These are phyloP conservation scores for Coracias cyanogaster DNA, from an alignment of 2,797 vertebrate genomes.

Conservation along the genomic window DNA sequence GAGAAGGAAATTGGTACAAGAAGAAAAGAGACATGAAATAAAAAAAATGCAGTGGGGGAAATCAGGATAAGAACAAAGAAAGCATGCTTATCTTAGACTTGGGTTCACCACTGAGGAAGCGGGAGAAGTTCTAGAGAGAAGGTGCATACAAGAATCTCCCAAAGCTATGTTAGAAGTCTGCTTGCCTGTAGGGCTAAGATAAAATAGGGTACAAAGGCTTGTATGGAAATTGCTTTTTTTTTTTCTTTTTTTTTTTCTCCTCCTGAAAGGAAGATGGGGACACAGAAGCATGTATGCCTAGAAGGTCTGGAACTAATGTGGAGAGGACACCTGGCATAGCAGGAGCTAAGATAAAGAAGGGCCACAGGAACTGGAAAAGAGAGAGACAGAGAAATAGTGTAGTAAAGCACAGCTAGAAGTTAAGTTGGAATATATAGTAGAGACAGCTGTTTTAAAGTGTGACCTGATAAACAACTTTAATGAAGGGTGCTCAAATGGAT, in stretches of 20 bases:
- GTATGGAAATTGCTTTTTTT: background rate
- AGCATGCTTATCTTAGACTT: background rate
- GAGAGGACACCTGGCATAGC: constrained; percentile 51
- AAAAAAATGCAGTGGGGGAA: background rate
- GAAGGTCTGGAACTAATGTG: constrained; percentile 25
- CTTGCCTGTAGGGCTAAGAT: constrained; percentile 62
- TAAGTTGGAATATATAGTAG: background rate
- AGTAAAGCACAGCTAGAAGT: constrained; percentile 33
- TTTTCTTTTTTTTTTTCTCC: background rate
- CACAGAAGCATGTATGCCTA: background rate
- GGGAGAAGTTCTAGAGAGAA: constrained; percentile 25
- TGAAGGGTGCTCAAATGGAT: background rate
- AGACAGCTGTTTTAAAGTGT: constrained; percentile 25
- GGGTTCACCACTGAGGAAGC: background rate
- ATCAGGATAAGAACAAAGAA: constrained; percentile 4
- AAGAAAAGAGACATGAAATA: constrained; percentile 16
- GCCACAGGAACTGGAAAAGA: constrained; percentile 8
- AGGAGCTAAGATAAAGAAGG: constrained; percentile 60
- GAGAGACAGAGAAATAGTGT: background rate
- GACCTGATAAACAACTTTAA: constrained; percentile 14
- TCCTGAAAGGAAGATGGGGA: background rate
- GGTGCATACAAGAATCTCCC: background rate
- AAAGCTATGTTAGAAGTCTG: constrained; percentile 22
- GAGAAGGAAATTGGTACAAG: constrained; percentile 10
- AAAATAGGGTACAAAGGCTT: constrained; percentile 20